These are phyloP conservation scores for Oikopleura dioica DNA, from an alignment of 23 tunicate species.

Conservation along the genomic window DNA sequence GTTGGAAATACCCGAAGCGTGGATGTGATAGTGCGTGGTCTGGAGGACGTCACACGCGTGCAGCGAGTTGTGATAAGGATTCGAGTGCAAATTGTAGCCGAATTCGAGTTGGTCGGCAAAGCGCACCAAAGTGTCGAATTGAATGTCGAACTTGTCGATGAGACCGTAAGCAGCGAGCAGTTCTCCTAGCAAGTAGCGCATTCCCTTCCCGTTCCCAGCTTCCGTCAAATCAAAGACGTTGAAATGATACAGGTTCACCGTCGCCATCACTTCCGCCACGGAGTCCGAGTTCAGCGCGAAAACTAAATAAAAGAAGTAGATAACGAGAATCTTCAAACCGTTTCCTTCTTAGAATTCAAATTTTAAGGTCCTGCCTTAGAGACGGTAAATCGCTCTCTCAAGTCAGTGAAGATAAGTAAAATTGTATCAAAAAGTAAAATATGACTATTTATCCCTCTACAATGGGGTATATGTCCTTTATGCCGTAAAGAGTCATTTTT, in stretches of 20 bases:
- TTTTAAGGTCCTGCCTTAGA: no score
- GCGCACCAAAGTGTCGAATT: conserved; percentile 10
- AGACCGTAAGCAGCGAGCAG: not conserved
- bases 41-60: conserved; percentile 74
- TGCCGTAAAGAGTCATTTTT: no score
- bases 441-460: no score
- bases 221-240: conserved; percentile 3
- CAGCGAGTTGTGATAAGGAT: conserved; percentile 45
- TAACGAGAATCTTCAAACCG: no score
- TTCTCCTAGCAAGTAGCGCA: not conserved
- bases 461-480: no score
- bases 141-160: conserved; percentile 5
- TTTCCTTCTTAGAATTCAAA: no score
- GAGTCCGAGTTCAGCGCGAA: conserved; percentile 5
- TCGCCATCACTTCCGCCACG: conserved; percentile 2
- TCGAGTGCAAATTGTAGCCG: conserved; percentile 37
- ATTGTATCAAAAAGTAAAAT: no score
- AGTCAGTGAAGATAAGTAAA: no score
- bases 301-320: not conserved
- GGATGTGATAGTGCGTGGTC: conserved; percentile 11
- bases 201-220: not conserved
- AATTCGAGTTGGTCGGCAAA: conserved; percentile 18
- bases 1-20: not conserved
- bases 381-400: no score
- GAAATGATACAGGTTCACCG: conserved; percentile 6